Percentiles rank a stretch among this genome's conserved stretches.
Evolutionary conservation across 2,888 invertebrate genomes (phyloP).

Genomic region (Antheraea assamensis): DNA sequence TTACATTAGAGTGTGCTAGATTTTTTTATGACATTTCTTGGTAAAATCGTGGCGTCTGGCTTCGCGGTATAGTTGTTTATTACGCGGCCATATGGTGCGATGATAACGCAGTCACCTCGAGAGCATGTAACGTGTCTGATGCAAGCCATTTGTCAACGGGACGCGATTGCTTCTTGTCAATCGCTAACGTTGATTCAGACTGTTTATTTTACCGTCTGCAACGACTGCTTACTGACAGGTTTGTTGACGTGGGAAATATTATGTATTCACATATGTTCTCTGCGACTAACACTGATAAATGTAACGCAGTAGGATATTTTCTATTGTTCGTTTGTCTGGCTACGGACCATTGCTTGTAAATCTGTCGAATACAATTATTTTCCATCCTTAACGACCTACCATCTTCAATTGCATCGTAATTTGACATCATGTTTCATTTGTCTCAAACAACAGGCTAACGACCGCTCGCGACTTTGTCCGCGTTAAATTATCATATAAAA

Average conservation of each 20-base stretch:
- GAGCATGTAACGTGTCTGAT: background rate
- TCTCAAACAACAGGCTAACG: background rate
- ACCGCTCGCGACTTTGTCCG: no score
- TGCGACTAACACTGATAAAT: background rate
- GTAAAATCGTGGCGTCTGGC: constrained; percentile 42
- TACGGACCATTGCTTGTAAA: background rate
- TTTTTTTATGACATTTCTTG: constrained; percentile 49
- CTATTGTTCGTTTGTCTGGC: background rate
- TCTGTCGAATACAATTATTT: background rate
- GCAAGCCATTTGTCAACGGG: background rate
- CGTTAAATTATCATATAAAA: no score
- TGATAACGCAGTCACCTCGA: background rate
- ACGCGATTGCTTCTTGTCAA: constrained; percentile 7
- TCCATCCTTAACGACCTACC: background rate
- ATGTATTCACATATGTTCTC: background rate
- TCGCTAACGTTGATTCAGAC: background rate
- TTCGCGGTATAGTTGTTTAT: constrained; percentile 52
- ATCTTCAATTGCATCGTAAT: background rate
- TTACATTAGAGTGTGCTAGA: constrained; percentile 33
- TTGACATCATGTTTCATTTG: background rate
- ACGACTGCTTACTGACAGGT: background rate
- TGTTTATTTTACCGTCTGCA: background rate
- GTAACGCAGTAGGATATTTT: background rate
- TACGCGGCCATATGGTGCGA: background rate
- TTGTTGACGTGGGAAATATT: background rate